phyloP scores from a whole-genome alignment of 2,888 invertebrate genomes.

The Tanaodytes sp. region DNA sequence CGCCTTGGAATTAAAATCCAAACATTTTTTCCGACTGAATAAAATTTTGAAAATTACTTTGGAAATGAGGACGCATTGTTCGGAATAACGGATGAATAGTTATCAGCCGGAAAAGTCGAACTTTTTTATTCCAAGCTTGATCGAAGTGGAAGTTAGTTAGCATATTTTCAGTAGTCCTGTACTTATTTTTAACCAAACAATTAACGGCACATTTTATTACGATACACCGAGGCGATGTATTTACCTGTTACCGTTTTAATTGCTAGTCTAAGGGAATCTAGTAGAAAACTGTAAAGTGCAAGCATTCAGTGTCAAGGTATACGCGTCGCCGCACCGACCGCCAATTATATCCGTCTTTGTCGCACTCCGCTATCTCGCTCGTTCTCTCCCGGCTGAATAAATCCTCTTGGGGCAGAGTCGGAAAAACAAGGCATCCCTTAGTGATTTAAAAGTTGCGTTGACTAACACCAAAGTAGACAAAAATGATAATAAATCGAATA shows the following conservation, averaged over 20 bases:
- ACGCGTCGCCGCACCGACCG: constrained; percentile 41
- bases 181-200: too few relatives aligned
- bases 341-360: constrained; percentile 43
- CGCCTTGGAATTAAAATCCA: too few relatives aligned
- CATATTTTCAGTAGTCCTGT: too few relatives aligned
- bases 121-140: too few relatives aligned
- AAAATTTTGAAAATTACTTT: too few relatives aligned
- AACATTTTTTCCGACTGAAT: too few relatives aligned
- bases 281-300: constrained; percentile 43
- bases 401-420: constrained; percentile 43
- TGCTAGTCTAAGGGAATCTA: constrained; percentile 27
- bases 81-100: too few relatives aligned
- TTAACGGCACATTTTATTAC: too few relatives aligned
- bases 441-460: constrained; percentile 37
- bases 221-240: too few relatives aligned
- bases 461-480: constrained; percentile 26
- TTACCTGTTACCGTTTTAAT: constrained; percentile 5
- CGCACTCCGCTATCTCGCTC: constrained; percentile 6
- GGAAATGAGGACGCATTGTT: too few relatives aligned
- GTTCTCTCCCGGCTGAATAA: constrained; percentile 36
- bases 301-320: constrained; percentile 49
- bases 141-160: too few relatives aligned
- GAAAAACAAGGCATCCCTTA: constrained; percentile 45
- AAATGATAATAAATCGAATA: constrained; percentile 33
- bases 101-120: too few relatives aligned